Base-by-base conservation (phyloP, 2,888 invertebrate genomes). In the Panorpa germanica region DNA sequence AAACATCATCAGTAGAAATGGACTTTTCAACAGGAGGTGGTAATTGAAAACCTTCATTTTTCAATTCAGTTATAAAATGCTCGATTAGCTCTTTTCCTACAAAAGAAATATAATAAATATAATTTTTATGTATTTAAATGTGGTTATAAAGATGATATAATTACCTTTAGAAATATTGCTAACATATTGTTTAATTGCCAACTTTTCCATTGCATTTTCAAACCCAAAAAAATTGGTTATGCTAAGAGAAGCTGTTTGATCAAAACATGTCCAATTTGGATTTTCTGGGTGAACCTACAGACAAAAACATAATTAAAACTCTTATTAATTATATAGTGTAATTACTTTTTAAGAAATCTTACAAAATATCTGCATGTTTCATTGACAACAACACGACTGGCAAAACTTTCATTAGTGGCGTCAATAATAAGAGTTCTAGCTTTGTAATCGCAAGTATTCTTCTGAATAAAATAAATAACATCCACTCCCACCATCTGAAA, bases 201-300 rank as follows among this genome's bases (percentile, higher is more conserved):
- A 67, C 53, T 91, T 93, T 57, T 93, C 93, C 47, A 91, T 86
- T 1, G 85, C 80, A 49, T 70, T 76, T 57, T 93, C 93, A 45
- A 93, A 78, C 1, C 91, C 90, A 55, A 90, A 90, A 58, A 93
- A 93, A 44, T 78, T 88, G 52, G 83, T 88, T 28, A 93, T 86
- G 54, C 91, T 91, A 34, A 93, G 64, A 41, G 75, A 71, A 13
- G 91, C 91, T 32, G 70, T 73, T 57, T 91, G 91, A 53, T 93
- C 91, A 57, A 93, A 93, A 48, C 91, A 91, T 2, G 93, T 93
- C 91, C 91, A 93, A 25, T 81, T 71, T 1, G 76, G 55, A 53
- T 93, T 91, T 46, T 93, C 91, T 1, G 90, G 85, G 56, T 91
- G 90, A 9, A 86, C 77, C 85, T 85, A 47, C 5, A 46, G 37